These are phyloP conservation scores for Bucorvus abyssinicus DNA, from an alignment of 2,797 vertebrate species.

Conservation along the genomic window DNA sequence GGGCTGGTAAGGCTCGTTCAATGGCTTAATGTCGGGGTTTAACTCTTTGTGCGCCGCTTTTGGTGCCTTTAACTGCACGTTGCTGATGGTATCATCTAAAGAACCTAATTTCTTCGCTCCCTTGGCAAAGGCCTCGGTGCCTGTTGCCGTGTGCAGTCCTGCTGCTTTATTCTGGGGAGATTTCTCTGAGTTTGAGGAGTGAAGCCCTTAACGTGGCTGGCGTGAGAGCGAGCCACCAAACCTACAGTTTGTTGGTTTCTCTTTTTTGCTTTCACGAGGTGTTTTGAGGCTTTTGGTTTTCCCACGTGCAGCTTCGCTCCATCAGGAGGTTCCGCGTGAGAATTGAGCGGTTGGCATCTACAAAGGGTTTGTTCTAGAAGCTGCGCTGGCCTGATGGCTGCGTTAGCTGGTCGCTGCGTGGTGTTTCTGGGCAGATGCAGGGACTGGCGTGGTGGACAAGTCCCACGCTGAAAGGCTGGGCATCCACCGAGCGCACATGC, in stretches of 20 bases:
- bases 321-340: background rate
- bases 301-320: background rate
- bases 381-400: background rate
- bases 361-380: rapidly evolving
- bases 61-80: rapidly evolving
- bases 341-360: background rate
- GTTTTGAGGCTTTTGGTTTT: background rate
- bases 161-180: background rate
- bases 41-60: rapidly evolving
- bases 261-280: background rate
- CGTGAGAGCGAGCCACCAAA: background rate
- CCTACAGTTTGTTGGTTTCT: rapidly evolving
- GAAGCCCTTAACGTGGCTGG: background rate
- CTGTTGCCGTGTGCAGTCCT: rapidly evolving
- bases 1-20: constrained; percentile 88
- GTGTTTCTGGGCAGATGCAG: background rate
- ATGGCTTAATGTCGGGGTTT: rapidly evolving
- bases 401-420: rapidly evolving
- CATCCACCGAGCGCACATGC: background rate
- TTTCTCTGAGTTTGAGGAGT: background rate
- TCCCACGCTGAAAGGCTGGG: background rate
- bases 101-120: background rate
- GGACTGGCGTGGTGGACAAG: background rate
- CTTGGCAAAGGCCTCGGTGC: too few species aligned
- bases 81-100: rapidly evolving